phyloP scores from a whole-genome alignment of 2,113 vertebrate species.

The Gracilinanus agilis region DNA sequence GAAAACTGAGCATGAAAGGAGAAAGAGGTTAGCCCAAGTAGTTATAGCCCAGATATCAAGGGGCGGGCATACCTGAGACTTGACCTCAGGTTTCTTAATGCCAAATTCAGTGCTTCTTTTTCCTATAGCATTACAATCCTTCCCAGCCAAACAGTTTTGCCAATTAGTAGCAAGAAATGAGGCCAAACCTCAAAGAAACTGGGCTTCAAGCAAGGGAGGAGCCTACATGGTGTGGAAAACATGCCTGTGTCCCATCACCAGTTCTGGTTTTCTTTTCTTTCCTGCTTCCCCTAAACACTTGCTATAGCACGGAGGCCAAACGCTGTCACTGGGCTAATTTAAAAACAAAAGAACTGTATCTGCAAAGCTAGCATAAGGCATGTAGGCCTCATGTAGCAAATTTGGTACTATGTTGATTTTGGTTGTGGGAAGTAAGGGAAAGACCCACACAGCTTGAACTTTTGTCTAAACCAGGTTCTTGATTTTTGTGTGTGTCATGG shows the following conservation, averaged over 20 bases:
- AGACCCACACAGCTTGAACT: not conserved
- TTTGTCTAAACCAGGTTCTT: not conserved
- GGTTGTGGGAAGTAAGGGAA: not conserved
- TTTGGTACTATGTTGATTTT: not conserved
- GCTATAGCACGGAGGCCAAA: not conserved
- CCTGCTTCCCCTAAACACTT: not conserved
- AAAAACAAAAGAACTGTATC: not conserved
- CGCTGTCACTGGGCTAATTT: accelerated
- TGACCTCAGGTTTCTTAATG: not conserved
- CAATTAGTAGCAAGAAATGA: not conserved
- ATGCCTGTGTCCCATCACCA: not conserved
- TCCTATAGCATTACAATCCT: not conserved
- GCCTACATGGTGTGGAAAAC: not conserved
- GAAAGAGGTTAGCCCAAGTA: not conserved
- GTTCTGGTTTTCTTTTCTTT: not conserved
- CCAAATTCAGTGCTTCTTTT: not conserved
- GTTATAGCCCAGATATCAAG: not conserved
- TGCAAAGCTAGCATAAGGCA: not conserved
- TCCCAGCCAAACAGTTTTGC: not conserved
- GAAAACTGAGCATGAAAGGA: conserved; percentile 5
- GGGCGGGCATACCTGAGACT: not conserved
- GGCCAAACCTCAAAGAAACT: not conserved
- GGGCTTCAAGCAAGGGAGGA: too few relatives aligned
- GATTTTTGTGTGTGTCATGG: not conserved
- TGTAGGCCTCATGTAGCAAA: accelerated